Evolutionary conservation across 2,113 vertebrate species (phyloP), one percentile per base, ranked within the genome.

Genomic region (Pholis gunnellus): DNA sequence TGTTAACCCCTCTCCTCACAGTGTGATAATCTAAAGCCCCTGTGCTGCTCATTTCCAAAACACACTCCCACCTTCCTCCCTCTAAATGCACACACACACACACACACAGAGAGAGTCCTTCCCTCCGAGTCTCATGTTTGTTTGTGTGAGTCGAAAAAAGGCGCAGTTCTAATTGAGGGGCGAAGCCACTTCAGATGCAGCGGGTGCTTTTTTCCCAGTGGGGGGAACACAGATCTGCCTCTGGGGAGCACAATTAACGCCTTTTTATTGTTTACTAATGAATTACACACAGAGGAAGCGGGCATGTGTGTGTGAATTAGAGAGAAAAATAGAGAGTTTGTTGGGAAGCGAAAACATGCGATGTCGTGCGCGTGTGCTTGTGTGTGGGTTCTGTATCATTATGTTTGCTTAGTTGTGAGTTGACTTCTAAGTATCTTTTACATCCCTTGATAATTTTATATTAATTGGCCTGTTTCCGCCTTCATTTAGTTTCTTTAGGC

Each of bases 201-300:
- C 72, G 81, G 79, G 83, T 80, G 75, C 76, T 61, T 89, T 59
- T 79, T 77, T 89, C 93, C 78, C 91, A 76, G 84, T 72, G 68
- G 87, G 91, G 87, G 84, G 86, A 50, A 38, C 84, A 70, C 69
- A 82, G 77, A 89, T 83, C 81, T 84, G 84, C 75, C 91, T 90
- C 93, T 89, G 42, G 90, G 92, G 90, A 93, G 78, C 80, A 82
- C 88, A 94, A 89, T 93, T 94, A 92, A 88, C 22, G 72, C 84
- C 66, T 86, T 90, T 90, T 93, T 90, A 92, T 92, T 92, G 85
- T 93, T 91, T 90, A 76, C 86, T 94, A 91, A 94, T 93, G 82
- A 94, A 94, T 90, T 87, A 92, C 88, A 89, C 89, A 86, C 82
- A 88, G 85, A 82, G 60, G 36, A 81, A 72, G 77, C 27, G 29